These are phyloP conservation scores for Drosophila busckii DNA, from an alignment of 1,140 invertebrate species.

Conservation along the genomic window DNA sequence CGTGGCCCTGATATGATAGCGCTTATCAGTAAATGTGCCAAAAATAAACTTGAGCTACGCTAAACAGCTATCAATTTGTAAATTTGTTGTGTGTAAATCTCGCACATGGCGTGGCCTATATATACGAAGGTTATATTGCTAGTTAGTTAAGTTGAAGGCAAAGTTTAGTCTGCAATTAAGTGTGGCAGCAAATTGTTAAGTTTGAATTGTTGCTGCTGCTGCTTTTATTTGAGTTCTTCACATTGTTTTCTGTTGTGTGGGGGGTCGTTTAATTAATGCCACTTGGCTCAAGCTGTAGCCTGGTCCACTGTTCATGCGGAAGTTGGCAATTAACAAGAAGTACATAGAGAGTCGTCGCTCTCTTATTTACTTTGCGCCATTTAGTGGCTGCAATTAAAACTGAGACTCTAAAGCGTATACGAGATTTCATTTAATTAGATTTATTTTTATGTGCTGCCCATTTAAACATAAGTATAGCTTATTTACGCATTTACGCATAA, in stretches of 20 bases:
- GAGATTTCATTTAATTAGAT: conserved; percentile 67
- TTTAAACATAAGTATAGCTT: conserved; percentile 31
- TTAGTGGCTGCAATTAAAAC: conserved; percentile 45
- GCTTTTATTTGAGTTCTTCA: conserved; percentile 21
- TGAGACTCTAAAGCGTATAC: conserved; percentile 36
- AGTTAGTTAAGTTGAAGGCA: background rate
- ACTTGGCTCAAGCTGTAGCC: no score
- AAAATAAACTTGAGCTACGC: no score
- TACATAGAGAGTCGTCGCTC: conserved; percentile 17
- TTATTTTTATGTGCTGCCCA: conserved; percentile 54
- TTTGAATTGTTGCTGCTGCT: no score
- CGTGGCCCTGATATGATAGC: no score
- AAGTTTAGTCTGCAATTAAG: conserved; percentile 9
- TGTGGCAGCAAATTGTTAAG: conserved; percentile 18
- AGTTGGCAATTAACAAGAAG: conserved; percentile 48
- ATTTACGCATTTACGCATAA: conserved; percentile 32
- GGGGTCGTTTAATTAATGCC: conserved; percentile 23
- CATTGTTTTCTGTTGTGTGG: no score
- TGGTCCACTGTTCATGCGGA: conserved; percentile 22
- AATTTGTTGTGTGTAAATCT: no score
- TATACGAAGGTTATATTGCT: no score
- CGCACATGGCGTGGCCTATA: no score
- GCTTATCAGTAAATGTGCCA: no score
- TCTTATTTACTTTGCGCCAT: conserved; percentile 8
- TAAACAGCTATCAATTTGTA: no score